Base-by-base conservation (phyloP, 2,113 vertebrate species). In the Cryptomyrus ogoouensis region DNA sequence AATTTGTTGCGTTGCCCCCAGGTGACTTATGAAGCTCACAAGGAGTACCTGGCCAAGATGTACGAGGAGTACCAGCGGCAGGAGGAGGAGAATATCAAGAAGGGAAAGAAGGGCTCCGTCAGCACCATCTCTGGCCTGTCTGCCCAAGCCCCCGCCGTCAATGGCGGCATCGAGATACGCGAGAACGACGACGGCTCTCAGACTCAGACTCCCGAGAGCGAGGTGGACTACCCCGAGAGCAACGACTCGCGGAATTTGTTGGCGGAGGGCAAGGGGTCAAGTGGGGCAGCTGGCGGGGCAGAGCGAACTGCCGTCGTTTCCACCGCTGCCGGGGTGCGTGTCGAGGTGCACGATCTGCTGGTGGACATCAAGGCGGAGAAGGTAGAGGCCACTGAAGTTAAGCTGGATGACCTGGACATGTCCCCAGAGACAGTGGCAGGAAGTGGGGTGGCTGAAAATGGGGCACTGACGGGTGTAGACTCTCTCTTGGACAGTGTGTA, bases 11-110 rank as follows among this genome's bases (percentile, higher is more conserved):
- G 0, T 47, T 49, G 42, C 24, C 80, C 17, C 66, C 90, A 99
- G 99, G 99, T 99, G 91, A 99, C 99, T 5, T 99, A 99, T 15
- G 98, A 99, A 92, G 99, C 99, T 88, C 99, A 99, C 91, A 99
- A 99, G 92, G 99, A 99, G 92, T 99, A 99, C 92, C 93, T 99
- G 83, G 99, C 99, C 62, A 99, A 99, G 95, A 99, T 99, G 99
- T 99, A 99, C 6, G 99, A 99, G 92, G 99, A 99, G 62, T 99
- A 99, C 94, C 98, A 99, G 94, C 96, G 98, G 9, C 98, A 99
- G 93, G 98, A 99, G 90, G 98, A 99, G 88, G 98, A 99, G 92
- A 99, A 99, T 92, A 99, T 99, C 92, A 99, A 99, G 92, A 99
- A 98, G 91, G 98, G 98, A 1, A 99, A 99, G 94, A 99, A 99